Percentiles rank a stretch among this genome's conserved stretches.
These are phyloP conservation scores for Drosophila acutilabella DNA, from an alignment of 2,888 invertebrate species.

Conservation along the genomic window DNA sequence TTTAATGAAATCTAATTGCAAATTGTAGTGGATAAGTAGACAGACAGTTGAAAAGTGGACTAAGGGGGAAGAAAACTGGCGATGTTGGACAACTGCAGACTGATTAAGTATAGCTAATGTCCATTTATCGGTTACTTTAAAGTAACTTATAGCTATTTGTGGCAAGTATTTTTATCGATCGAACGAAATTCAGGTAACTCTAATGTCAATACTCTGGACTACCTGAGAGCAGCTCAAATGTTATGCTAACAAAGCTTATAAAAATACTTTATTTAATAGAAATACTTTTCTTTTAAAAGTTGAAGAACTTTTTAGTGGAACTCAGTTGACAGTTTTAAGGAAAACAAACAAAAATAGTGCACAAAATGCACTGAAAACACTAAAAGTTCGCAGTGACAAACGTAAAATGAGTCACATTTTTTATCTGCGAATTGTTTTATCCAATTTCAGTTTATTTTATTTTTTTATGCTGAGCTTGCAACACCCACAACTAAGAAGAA, in stretches of 20 bases:
- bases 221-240: background rate
- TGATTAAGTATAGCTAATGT: no score
- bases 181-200: no score
- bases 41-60: no score
- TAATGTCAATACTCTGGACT: background rate
- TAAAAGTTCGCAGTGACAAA: background rate
- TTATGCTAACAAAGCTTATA: background rate
- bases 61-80: no score
- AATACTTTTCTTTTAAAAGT: background rate
- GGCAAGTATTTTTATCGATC: no score
- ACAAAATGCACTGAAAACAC: background rate
- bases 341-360: slow-evolving; percentile 1
- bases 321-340: background rate
- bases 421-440: background rate
- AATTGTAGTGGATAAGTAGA: background rate
- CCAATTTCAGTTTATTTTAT: slow-evolving; percentile 11
- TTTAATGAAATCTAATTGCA: slow-evolving; percentile 58
- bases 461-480: slow-evolving; percentile 25
- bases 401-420: background rate
- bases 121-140: no score
- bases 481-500: background rate
- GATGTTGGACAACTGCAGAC: no score
- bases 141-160: no score
- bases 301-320: background rate
- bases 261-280: background rate